phyloP scores from a whole-genome alignment of 2,797 vertebrate species.

The Notoglanidium macrostoma region DNA sequence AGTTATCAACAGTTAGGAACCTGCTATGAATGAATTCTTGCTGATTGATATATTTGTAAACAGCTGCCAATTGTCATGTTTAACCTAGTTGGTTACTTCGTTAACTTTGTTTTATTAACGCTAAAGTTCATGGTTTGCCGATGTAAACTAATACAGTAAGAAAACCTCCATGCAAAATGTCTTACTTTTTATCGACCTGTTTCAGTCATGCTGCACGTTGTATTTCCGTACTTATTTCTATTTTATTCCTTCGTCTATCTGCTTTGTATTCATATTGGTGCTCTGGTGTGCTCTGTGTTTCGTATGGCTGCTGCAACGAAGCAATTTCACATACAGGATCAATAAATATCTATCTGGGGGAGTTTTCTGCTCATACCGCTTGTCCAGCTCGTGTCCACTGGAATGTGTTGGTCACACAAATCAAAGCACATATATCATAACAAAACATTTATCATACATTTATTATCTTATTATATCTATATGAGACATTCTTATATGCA shows the following conservation, averaged over 20 bases:
- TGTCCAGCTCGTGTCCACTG: not conserved
- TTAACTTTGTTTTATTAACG: not conserved
- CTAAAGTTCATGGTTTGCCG: not conserved
- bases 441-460: not conserved
- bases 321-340: slow-evolving; percentile 17
- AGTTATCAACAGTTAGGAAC: not conserved
- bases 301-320: not conserved
- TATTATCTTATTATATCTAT: not conserved
- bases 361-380: not conserved
- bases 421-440: not conserved
- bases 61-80: not conserved
- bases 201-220: not conserved
- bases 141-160: not conserved
- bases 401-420: slow-evolving; percentile 1
- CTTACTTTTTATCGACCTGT: not conserved
- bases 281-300: not conserved
- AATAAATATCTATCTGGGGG: slow-evolving; percentile 15
- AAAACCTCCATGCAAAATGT: not conserved
- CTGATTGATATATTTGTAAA: not conserved
- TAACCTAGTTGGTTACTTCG: not conserved
- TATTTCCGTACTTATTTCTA: not conserved
- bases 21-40: not conserved
- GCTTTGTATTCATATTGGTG: not conserved
- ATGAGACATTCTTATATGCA: not conserved
- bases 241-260: not conserved